Conservation (phyloP, 2,113 vertebrate genomes). For the Stictonetta naevosa region DNA sequence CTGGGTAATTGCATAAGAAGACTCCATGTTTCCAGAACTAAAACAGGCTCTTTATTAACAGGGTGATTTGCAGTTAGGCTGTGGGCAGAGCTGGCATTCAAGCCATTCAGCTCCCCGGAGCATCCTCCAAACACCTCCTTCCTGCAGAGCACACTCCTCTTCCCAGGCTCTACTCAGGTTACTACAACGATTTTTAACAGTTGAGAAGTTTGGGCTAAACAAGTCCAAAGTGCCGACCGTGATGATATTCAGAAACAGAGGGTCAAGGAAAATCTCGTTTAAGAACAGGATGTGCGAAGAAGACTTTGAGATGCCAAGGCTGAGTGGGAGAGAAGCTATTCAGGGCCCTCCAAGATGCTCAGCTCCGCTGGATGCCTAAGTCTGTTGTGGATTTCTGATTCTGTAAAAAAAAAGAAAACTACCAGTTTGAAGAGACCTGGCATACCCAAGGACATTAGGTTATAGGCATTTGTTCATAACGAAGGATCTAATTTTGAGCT, state of each 20-base stretch:
- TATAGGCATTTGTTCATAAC: not conserved
- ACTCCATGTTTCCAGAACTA: constrained; percentile 46
- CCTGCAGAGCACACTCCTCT: not conserved
- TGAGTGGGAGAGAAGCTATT: constrained; percentile 30
- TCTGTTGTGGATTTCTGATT: not conserved
- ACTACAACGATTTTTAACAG: not conserved
- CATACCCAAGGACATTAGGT: not conserved
- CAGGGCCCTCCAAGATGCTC: not conserved
- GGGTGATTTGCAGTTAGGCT: constrained; percentile 53
- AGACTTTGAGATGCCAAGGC: not conserved
- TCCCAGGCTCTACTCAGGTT: not conserved
- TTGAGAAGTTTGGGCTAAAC: not conserved
- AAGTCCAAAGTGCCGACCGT: not conserved
- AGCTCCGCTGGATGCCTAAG: not conserved
- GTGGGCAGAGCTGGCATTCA: constrained; percentile 29
- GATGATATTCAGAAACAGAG: not conserved
- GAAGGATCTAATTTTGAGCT: not conserved
- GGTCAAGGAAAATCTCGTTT: not conserved
- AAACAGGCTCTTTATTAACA: constrained; percentile 64
- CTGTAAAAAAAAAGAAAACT: not conserved
- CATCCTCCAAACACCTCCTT: constrained; percentile 25
- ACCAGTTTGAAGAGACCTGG: not conserved
- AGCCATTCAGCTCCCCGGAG: not conserved
- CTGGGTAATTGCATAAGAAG: constrained; percentile 60
- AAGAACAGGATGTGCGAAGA: not conserved